These are phyloP conservation scores for Stratiomys singularior DNA, from an alignment of 2,888 invertebrate genomes.

Conservation along the genomic window DNA sequence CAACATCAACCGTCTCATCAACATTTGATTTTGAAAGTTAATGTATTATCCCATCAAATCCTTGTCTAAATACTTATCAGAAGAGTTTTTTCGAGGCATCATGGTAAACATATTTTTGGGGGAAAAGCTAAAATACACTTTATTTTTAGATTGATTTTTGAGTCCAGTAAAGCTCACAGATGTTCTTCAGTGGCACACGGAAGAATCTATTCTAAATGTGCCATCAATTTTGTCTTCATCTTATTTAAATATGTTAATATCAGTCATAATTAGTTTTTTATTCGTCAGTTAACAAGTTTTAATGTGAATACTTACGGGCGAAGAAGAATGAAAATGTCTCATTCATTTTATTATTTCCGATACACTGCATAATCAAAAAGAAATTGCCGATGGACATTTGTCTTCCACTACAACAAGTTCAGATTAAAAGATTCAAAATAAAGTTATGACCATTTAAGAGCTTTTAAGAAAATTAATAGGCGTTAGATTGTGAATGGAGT, in stretches of 20 bases:
- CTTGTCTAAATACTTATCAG: too few species aligned
- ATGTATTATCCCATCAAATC: too few species aligned
- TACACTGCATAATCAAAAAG: too few species aligned
- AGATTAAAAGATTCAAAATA: not conserved
- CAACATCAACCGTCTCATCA: too few species aligned
- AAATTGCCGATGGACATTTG: too few species aligned
- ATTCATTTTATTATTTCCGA: not conserved
- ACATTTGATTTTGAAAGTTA: too few species aligned
- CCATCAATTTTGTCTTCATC: not conserved
- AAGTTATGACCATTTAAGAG: too few species aligned
- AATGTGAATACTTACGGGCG: not conserved
- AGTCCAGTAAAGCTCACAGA: not conserved
- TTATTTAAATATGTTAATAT: not conserved
- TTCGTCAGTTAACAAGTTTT: not conserved
- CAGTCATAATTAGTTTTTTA: not conserved
- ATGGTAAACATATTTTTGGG: too few species aligned
- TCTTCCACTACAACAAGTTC: not conserved
- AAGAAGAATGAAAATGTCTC: not conserved
- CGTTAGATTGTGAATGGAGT: too few species aligned
- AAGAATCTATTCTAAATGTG: slow-evolving; percentile 1
- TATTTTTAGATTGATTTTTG: not conserved
- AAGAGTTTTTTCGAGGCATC: too few species aligned
- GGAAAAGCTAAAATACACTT: not conserved
- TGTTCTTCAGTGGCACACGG: not conserved
- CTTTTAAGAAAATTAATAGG: too few species aligned